Evolutionary conservation across 1,140 invertebrate species (phyloP).

Genomic region (Galleria mellonella): DNA sequence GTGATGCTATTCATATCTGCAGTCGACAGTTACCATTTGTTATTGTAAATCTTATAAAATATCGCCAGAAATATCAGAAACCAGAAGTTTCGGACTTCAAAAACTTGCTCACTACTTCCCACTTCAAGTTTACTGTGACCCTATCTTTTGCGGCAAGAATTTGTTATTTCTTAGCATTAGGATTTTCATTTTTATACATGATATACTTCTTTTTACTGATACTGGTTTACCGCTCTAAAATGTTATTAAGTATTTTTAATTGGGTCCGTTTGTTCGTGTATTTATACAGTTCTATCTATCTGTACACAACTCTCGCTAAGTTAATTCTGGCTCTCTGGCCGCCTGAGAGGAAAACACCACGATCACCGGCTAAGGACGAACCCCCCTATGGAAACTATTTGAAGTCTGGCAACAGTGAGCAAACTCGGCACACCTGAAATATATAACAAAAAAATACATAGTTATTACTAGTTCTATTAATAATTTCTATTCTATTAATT

Average conservation of each 20-base stretch:
- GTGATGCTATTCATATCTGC: too few relatives aligned
- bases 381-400: slow-evolving; percentile 82
- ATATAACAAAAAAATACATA: background rate
- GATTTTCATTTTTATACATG: slow-evolving; percentile 16
- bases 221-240: too few relatives aligned
- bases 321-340: slow-evolving; percentile 84
- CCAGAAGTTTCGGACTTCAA: too few relatives aligned
- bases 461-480: too few relatives aligned
- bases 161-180: slow-evolving; percentile 53
- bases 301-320: slow-evolving; percentile 67
- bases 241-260: too few relatives aligned
- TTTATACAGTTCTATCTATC: slow-evolving; percentile 36
- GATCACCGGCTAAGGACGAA: slow-evolving; percentile 86
- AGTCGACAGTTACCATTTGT: too few relatives aligned
- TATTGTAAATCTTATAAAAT: too few relatives aligned
- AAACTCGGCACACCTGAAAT: slow-evolving; percentile 74
- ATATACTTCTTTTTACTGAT: too few relatives aligned
- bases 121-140: slow-evolving; percentile 75
- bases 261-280: too few relatives aligned
- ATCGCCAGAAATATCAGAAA: too few relatives aligned
- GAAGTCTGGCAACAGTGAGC: slow-evolving; percentile 80
- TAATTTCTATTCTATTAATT: too few relatives aligned
- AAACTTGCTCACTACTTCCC: slow-evolving; percentile 40
- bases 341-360: slow-evolving; percentile 85
- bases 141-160: slow-evolving; percentile 67